Evolutionary conservation across 2,113 vertebrate species (phyloP).

Genomic region (Pseudopodoces humilis): DNA sequence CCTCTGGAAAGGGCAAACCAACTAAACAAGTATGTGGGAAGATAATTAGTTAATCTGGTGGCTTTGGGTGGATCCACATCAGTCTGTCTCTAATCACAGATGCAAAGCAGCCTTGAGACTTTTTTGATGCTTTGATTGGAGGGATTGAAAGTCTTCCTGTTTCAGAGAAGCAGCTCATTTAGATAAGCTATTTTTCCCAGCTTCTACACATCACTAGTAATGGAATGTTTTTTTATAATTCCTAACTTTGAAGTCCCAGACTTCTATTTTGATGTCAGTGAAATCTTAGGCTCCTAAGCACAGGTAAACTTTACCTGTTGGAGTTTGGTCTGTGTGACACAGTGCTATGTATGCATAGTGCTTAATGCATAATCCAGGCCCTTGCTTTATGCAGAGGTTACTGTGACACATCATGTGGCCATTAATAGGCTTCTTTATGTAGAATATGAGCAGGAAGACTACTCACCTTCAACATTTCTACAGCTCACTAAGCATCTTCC

Average conservation of each 20-base stretch:
- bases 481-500: background rate
- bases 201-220: background rate
- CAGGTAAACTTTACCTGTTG: background rate
- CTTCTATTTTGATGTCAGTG: background rate
- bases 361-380: background rate
- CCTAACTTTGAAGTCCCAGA: background rate
- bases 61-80: background rate
- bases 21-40: background rate
- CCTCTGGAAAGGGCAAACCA: background rate
- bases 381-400: background rate
- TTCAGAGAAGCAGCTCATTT: background rate
- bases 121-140: background rate
- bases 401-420: background rate
- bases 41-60: background rate
- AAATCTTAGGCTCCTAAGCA: background rate
- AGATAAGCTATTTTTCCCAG: background rate
- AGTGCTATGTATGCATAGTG: background rate
- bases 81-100: background rate
- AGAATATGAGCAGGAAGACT: background rate
- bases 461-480: background rate
- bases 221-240: background rate
- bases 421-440: background rate
- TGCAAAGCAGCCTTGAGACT: background rate
- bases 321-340: background rate
- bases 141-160: background rate